Evolutionary conservation across 2,888 invertebrate genomes (phyloP), one percentile per base, ranked within the genome.

Genomic region (Ptychoptera contaminata): DNA sequence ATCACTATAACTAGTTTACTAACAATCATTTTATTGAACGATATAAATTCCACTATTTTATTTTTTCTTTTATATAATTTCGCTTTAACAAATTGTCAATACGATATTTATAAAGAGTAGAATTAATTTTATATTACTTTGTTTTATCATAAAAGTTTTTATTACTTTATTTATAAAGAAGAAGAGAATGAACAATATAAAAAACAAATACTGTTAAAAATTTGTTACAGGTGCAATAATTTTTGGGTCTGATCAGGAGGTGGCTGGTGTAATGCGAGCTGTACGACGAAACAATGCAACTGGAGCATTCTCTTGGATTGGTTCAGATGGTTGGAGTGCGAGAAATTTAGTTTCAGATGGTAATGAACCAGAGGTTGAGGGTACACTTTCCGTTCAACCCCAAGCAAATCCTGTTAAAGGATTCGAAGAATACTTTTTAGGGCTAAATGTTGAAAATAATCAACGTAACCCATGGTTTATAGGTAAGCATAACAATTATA

Each of bases 191-290:
- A n/a, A n/a, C n/a, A n/a, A n/a, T n/a, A n/a, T n/a, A n/a, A n/a
- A n/a, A n/a, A n/a, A n/a, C n/a, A n/a, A n/a, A n/a, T n/a, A n/a
- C n/a, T n/a, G n/a, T n/a, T n/a, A n/a, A n/a, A n/a, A n/a, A n/a
- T n/a, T n/a, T n/a, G n/a, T 59, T 60, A 2, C 69, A 92, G 92
- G 93, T 44, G 91, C 88, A 43, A 92, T 94, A 48, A 85, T 94
- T 54, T 94, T 91, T 63, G 94, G 87, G 0, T 93, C 92, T 0
- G 94, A 94, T 66, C 94, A 94, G 68, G 94, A 94, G 69, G 94
- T 94, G 8, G 90, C 92, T 0, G 91, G 88, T 34, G 80, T 96
- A 47, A 96, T 96, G 94, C 71, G 83, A 40, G 94, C 94, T 0
- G 88, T 93, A 0, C 74, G 85, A 46, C 72, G 92, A 5, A 77